These are phyloP conservation scores for Drosophila repletoides DNA, from an alignment of 1,140 invertebrate genomes.

Conservation along the genomic window DNA sequence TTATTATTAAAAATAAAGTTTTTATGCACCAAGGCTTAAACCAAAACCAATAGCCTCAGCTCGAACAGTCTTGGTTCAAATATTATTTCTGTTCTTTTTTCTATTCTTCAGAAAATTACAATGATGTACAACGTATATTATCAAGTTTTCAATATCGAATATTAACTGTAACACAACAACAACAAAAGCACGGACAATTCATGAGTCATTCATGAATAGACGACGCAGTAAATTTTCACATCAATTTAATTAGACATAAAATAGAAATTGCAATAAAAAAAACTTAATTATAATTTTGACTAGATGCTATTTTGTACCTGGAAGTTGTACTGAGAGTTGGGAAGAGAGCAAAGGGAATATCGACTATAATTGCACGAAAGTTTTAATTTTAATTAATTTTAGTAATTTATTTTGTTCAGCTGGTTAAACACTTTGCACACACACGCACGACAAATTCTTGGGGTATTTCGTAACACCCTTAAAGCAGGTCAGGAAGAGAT, in stretches of 20 bases:
- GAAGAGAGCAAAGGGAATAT: background rate
- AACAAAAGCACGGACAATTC: conserved; percentile 27
- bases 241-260: conserved; percentile 7
- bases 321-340: background rate
- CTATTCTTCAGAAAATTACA: too few relatives aligned
- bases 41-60: too few relatives aligned
- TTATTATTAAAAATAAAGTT: too few relatives aligned
- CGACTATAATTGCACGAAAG: conserved; percentile 1
- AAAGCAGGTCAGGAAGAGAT: background rate
- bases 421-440: conserved; percentile 17
- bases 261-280: conserved; percentile 1
- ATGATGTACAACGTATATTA: too few relatives aligned
- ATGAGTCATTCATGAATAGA: conserved; percentile 21
- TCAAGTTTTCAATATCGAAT: too few relatives aligned
- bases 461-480: conserved; percentile 48
- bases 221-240: conserved; percentile 35
- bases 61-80: too few relatives aligned
- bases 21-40: too few relatives aligned
- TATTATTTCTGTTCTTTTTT: too few relatives aligned
- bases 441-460: conserved; percentile 21
- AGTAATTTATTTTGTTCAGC: background rate
- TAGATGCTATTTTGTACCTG: too few relatives aligned
- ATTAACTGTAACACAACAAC: background rate
- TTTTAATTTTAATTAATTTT: background rate
- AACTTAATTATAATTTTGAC: too few relatives aligned